Evolutionary conservation across 2,888 invertebrate genomes (phyloP), one percentile per base, ranked within the genome.

Genomic region (Masnerella sp.): DNA sequence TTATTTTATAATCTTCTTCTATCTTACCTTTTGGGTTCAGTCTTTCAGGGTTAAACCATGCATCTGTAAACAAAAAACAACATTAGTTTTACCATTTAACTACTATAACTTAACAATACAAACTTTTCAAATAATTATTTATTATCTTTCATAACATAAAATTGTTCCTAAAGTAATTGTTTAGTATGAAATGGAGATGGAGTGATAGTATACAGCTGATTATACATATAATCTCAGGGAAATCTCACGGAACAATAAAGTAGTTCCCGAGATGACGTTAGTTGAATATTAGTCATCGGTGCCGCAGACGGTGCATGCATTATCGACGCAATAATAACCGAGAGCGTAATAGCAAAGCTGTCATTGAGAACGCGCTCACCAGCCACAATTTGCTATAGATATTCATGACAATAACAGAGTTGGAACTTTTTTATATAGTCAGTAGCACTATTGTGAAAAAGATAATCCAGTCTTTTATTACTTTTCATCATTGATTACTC

Each of bases 11-110:
- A n/a, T n/a, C n/a, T n/a, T n/a, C n/a, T n/a, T n/a, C n/a, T 22
- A 20, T 25, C 94, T 94, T 93, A 96, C 96, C 95, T 93, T 92
- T 92, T 82, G 96, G 96, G 89, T 96, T 94, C 89, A 96, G 93
- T 90, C 94, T 93, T 90, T 95, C 94, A 86, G 95, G 95, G 89
- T 95, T 94, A 91, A 95, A 95, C 96, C 95, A 96, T 90, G 95
- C 94, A 93, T 95, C 96, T 96, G 94, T 85, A 95, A 93, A 89
- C 89, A 90, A 90, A 88, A 88, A 64, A 86, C 36, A 74, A 70
- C 62, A 80, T 85, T 85, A 86, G 78, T 84, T 32, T 70, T 32
- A 71, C 54, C 61, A 18, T 34, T 20, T 25, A 9, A 9, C 17
- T 78, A 77, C 79, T 32, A 72, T 58, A 68, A 69, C 64, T 43